A percentile compares a stretch with the other conserved stretches of the same genome.
These are phyloP conservation scores for Tetrapedia diversipes DNA, from an alignment of 2,888 invertebrate species.

Conservation along the genomic window DNA sequence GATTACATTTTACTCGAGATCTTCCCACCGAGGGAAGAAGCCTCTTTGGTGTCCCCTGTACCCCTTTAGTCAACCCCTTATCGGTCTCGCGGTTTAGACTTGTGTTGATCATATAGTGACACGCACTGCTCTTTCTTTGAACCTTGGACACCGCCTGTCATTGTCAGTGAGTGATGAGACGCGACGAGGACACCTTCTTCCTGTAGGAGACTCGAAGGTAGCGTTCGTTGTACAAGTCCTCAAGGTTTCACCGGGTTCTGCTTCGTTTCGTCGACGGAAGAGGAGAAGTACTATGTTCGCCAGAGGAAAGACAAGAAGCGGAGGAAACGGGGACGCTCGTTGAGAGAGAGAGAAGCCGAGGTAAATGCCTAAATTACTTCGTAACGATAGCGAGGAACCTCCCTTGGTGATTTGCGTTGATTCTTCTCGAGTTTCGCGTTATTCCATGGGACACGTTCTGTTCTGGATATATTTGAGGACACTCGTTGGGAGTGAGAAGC, in stretches of 20 bases:
- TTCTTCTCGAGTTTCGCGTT: too few relatives aligned
- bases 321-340: conserved; percentile 59
- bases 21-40: too few relatives aligned
- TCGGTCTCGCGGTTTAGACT: too few relatives aligned
- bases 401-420: too few relatives aligned
- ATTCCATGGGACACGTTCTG: too few relatives aligned
- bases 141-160: conserved; percentile 10
- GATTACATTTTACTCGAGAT: too few relatives aligned
- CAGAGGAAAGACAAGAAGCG: conserved; percentile 41
- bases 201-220: neutral
- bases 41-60: too few relatives aligned
- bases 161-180: conserved; percentile 38
- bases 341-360: conserved; percentile 52
- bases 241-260: conserved; percentile 3
- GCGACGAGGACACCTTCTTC: conserved; percentile 2
- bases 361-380: conserved; percentile 61
- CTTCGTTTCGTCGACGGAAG: conserved; percentile 18
- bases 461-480: too few relatives aligned
- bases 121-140: neutral
- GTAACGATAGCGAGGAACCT: too few relatives aligned
- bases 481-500: too few relatives aligned
- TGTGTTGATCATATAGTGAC: conserved; percentile 26
- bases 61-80: too few relatives aligned
- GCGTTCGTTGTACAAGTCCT: conserved; percentile 1
- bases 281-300: conserved; percentile 54